Evolutionary conservation across 1,140 invertebrate species (phyloP).

Genomic region (Yoshiicerus persimilis): DNA sequence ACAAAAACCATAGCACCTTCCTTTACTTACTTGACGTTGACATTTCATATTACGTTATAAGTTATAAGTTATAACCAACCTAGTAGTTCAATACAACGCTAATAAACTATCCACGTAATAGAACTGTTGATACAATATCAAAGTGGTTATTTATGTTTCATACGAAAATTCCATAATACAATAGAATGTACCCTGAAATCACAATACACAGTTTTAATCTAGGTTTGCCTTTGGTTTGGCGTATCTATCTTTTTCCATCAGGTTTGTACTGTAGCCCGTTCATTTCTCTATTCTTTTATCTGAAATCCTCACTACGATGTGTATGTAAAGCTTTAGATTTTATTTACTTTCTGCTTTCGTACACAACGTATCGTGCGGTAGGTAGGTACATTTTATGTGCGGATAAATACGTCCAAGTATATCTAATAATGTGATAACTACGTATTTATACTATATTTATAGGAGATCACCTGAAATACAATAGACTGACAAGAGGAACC

Average conservation of each 20-base stretch:
- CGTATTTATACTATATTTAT: neutral
- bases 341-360: neutral
- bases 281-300: neutral
- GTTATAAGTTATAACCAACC: too few species aligned
- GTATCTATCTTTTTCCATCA: neutral
- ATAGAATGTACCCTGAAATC: neutral
- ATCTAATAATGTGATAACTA: neutral
- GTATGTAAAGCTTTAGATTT: neutral
- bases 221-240: too few species aligned
- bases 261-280: too few species aligned
- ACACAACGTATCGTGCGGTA: neutral
- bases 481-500: neutral
- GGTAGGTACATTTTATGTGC: neutral
- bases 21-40: neutral
- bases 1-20: neutral
- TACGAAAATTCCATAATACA: neutral
- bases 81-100: neutral
- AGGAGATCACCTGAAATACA: neutral
- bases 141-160: constrained; percentile 9
- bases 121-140: neutral
- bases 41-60: neutral
- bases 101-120: neutral
- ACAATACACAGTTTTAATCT: neutral
- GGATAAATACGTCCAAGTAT: neutral
- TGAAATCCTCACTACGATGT: neutral